Percentiles rank a stretch among this genome's conserved stretches.
These are phyloP conservation scores for Diachasma alloeum DNA, from an alignment of 1,140 invertebrate species.

Conservation along the genomic window DNA sequence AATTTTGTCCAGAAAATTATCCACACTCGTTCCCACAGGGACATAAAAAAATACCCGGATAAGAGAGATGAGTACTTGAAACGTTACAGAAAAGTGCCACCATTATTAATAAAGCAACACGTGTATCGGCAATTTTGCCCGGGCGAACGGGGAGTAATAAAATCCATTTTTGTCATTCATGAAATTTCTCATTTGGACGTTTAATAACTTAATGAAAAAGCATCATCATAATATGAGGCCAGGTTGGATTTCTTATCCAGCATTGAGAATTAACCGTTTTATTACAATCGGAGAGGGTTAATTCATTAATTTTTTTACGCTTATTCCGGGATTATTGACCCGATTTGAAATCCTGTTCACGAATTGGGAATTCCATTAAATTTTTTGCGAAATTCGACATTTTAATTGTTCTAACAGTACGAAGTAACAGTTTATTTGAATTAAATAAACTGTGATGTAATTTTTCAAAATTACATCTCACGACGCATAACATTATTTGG, in stretches of 20 bases:
- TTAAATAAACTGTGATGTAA: too few species aligned
- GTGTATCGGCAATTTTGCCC: constrained; percentile 38
- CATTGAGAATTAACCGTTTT: too few species aligned
- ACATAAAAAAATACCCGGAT: neutral
- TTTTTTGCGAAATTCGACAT: too few species aligned
- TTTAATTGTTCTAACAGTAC: neutral
- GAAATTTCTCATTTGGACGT: neutral
- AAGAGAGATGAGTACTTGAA: neutral
- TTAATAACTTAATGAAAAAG: neutral
- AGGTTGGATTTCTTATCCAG: too few species aligned
- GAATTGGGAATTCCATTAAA: too few species aligned
- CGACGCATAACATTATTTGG: neutral
- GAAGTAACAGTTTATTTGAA: too few species aligned
- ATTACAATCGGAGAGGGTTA: too few species aligned
- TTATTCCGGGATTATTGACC: too few species aligned
- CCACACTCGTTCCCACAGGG: neutral
- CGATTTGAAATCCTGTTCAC: too few species aligned
- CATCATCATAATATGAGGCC: neutral
- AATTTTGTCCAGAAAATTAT: neutral
- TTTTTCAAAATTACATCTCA: neutral
- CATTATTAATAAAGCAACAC: constrained; percentile 50
- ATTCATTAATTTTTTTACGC: too few species aligned
- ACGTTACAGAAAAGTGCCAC: neutral
- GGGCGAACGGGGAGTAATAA: neutral
- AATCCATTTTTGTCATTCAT: neutral